These are phyloP conservation scores for Fulica atra DNA, from an alignment of 2,113 vertebrate genomes.

Conservation along the genomic window DNA sequence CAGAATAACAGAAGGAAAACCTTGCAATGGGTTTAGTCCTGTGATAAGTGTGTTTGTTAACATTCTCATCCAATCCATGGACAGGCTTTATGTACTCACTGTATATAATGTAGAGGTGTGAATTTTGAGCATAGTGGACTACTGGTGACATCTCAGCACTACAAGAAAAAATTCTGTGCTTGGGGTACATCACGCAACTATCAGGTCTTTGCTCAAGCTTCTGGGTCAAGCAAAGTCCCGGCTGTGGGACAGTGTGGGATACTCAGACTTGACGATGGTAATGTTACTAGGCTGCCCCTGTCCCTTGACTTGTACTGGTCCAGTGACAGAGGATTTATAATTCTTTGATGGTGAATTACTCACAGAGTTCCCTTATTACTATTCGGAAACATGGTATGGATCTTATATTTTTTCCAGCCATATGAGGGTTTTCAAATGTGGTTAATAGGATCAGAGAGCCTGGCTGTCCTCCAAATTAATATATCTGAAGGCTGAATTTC, in stretches of 20 bases:
- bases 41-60: background rate
- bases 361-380: background rate
- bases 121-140: background rate
- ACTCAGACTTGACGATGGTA: background rate
- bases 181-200: background rate
- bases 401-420: background rate
- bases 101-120: background rate
- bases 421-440: background rate
- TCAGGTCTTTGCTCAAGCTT: background rate
- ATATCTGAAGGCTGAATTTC: constrained; percentile 5
- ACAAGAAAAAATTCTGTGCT: background rate
- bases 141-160: background rate
- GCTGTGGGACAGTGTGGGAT: background rate
- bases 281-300: background rate
- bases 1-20: background rate
- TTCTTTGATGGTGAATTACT: background rate
- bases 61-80: background rate
- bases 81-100: background rate
- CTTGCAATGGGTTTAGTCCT: background rate
- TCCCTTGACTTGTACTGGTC: accelerated
- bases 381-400: background rate
- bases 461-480: constrained; percentile 28
- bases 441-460: constrained; percentile 34
- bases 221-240: background rate
- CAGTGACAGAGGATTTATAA: background rate